A percentile compares a stretch with the other conserved stretches of the same genome.
Conservation (phyloP, 2,888 invertebrate genomes). For the Gonocerus acuteangulatus region DNA sequence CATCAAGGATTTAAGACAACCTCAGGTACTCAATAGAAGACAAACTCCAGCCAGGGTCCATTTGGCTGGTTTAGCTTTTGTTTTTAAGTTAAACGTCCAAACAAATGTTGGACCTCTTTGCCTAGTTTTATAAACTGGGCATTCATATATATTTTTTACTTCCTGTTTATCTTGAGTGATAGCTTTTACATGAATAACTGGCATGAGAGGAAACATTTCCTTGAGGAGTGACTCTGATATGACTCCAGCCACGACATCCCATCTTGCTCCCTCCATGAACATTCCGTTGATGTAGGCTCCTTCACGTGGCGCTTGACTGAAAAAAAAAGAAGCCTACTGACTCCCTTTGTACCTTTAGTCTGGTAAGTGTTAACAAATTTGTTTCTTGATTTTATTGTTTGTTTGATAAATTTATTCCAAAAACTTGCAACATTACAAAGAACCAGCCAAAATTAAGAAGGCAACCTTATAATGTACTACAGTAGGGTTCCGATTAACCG, state of each 20-base stretch:
- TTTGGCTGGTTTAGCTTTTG: slow-evolving; percentile 77
- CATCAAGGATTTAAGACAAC: background rate
- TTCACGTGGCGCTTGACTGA: slow-evolving; percentile 72
- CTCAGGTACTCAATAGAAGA: slow-evolving; percentile 70
- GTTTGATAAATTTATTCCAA: background rate
- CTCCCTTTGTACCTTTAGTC: background rate
- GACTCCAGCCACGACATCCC: slow-evolving; percentile 71
- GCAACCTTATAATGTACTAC: too few relatives aligned
- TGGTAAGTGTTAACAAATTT: background rate
- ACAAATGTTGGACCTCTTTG: slow-evolving; percentile 84
- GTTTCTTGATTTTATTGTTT: background rate
- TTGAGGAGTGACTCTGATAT: slow-evolving; percentile 79
- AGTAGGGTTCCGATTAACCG: too few relatives aligned
- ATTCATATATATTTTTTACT: slow-evolving; percentile 76
- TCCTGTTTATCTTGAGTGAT: slow-evolving; percentile 86
- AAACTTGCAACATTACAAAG: too few relatives aligned
- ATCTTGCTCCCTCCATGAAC: slow-evolving; percentile 89
- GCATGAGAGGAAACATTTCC: slow-evolving; percentile 84
- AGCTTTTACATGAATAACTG: slow-evolving; percentile 80
- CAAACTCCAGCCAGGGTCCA: slow-evolving; percentile 93
- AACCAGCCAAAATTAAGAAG: too few relatives aligned
- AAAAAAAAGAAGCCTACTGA: slow-evolving; percentile 1
- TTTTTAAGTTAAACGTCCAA: slow-evolving; percentile 91
- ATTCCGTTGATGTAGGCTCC: slow-evolving; percentile 85
- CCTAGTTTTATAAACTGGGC: slow-evolving; percentile 88